These are phyloP conservation scores for Mellivora capensis DNA, from an alignment of 2,113 vertebrate species.

Conservation along the genomic window DNA sequence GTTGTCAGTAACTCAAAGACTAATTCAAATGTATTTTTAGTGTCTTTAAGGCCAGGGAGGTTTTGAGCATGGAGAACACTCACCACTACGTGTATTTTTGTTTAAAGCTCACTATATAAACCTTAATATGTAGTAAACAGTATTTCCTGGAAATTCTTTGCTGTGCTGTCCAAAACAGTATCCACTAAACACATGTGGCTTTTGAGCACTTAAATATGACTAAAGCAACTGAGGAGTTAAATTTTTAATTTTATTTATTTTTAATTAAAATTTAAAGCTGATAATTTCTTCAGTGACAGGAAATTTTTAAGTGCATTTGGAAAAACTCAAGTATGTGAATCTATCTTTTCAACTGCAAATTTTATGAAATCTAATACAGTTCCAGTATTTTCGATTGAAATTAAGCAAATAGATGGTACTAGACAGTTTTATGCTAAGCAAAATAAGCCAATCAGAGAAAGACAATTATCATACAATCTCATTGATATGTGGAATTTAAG, in stretches of 20 bases:
- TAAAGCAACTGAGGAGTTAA: neutral
- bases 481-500: no score
- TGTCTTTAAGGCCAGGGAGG: neutral
- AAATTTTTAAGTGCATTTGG: neutral
- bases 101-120: neutral
- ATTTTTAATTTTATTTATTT: slow-evolving; percentile 14
- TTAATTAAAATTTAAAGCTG: neutral
- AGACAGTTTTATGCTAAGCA: no score
- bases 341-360: neutral
- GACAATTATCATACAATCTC: no score
- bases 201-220: neutral
- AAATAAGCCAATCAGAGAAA: no score
- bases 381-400: neutral
- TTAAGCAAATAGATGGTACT: neutral
- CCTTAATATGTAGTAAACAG: neutral
- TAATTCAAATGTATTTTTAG: neutral
- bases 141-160: neutral
- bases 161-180: neutral
- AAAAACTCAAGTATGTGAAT: neutral
- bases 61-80: neutral
- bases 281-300: neutral
- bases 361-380: slow-evolving; percentile 35
- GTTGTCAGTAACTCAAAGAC: neutral
- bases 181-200: neutral
- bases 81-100: neutral